These are phyloP conservation scores for Phalanger gymnotis DNA, from an alignment of 2,797 vertebrate species.

Conservation along the genomic window DNA sequence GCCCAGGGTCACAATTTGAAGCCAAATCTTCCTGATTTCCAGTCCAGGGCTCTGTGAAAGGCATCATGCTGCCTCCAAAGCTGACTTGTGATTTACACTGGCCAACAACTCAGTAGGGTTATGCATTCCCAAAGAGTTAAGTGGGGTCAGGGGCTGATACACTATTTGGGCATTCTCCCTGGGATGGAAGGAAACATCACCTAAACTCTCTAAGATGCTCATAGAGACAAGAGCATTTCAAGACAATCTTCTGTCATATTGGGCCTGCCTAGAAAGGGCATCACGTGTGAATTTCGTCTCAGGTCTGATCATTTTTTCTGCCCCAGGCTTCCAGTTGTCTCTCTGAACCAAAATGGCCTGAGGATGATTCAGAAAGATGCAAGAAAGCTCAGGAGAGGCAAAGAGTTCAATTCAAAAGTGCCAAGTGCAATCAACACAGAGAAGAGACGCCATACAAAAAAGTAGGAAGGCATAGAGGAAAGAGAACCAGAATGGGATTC, in stretches of 20 bases:
- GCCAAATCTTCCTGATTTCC: background rate
- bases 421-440: background rate
- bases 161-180: background rate
- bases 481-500: background rate
- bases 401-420: background rate
- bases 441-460: background rate
- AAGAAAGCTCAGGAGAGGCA: background rate
- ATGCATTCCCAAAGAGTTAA: background rate
- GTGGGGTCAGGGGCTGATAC: background rate
- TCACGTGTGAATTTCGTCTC: background rate
- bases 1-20: background rate
- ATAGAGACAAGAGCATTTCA: background rate
- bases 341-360: background rate
- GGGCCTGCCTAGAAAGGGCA: background rate
- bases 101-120: background rate
- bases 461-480: background rate
- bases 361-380: background rate
- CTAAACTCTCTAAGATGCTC: background rate
- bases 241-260: background rate
- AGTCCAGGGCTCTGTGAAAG: background rate
- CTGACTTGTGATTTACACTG: background rate
- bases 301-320: background rate
- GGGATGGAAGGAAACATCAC: background rate
- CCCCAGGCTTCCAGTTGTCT: background rate
- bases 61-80: background rate